Evolutionary conservation across 2,797 vertebrate species (phyloP).

Genomic region (Todus mexicanus): DNA sequence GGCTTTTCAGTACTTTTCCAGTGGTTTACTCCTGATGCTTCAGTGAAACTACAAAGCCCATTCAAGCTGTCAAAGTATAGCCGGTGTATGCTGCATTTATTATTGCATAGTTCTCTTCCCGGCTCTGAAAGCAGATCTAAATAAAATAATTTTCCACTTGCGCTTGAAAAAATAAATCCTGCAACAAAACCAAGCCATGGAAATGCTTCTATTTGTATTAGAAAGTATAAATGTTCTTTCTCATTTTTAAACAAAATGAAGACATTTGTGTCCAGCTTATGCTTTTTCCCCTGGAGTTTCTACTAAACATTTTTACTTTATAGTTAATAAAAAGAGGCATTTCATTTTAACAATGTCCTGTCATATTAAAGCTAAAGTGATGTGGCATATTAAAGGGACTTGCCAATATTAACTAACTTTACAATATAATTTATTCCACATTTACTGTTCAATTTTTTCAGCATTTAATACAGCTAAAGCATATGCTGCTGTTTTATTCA

Average conservation of each 20-base stretch:
- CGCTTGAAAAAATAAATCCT: background rate
- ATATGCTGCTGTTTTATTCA: slow-evolving; percentile 24
- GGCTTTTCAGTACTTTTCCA: background rate
- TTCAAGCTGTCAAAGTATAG: background rate
- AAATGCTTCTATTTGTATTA: background rate
- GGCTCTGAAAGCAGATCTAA: background rate
- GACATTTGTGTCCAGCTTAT: background rate
- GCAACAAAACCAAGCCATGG: background rate
- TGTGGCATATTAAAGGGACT: background rate
- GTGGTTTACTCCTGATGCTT: background rate
- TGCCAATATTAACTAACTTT: slow-evolving; percentile 17
- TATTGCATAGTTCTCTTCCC: background rate
- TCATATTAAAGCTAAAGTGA: background rate
- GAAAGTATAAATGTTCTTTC: background rate
- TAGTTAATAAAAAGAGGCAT: slow-evolving; percentile 27
- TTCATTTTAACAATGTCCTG: background rate
- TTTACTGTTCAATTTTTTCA: background rate
- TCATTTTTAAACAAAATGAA: background rate
- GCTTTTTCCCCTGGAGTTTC: background rate
- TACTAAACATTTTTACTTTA: slow-evolving; percentile 2
- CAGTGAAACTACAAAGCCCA: background rate
- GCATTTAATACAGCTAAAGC: background rate
- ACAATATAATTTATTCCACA: slow-evolving; percentile 26
- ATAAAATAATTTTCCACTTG: background rate
- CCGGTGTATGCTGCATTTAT: background rate